Evolutionary conservation across 2,113 vertebrate species (phyloP).

Genomic region (Taurulus bubalis): DNA sequence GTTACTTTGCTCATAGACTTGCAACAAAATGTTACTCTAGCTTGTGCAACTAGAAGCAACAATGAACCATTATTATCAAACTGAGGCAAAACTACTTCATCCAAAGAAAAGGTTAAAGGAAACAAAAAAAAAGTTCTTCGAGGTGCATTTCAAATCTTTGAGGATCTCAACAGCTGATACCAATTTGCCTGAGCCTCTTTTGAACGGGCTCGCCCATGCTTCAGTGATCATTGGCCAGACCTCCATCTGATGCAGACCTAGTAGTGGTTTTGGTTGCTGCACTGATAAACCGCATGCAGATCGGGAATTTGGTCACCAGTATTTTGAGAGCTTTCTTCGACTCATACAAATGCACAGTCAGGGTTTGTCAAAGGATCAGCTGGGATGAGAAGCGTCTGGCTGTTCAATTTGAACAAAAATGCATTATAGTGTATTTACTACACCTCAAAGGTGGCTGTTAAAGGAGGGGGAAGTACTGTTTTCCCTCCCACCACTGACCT

Average conservation of each 20-base stretch:
- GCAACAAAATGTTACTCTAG: slow-evolving; percentile 7
- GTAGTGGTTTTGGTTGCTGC: slow-evolving; percentile 61
- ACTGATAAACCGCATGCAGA: slow-evolving; percentile 78
- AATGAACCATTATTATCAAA: slow-evolving; percentile 25
- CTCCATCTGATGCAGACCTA: slow-evolving; percentile 81
- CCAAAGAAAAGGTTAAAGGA: background rate
- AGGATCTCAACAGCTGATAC: slow-evolving; percentile 78
- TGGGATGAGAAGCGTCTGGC: slow-evolving; percentile 47
- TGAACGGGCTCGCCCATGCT: slow-evolving; percentile 65
- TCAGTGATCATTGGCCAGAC: slow-evolving; percentile 74
- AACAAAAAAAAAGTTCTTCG: slow-evolving; percentile 27
- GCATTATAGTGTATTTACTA: background rate
- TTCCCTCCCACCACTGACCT: slow-evolving; percentile 8
- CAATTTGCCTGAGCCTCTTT: slow-evolving; percentile 78
- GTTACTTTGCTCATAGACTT: slow-evolving; percentile 9
- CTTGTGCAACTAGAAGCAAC: background rate
- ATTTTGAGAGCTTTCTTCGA: slow-evolving; percentile 41
- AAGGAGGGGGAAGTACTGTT: background rate
- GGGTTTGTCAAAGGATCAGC: slow-evolving; percentile 47
- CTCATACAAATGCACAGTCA: slow-evolving; percentile 50
- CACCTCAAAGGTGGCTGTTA: slow-evolving; percentile 1
- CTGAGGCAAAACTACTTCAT: background rate
- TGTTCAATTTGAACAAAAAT: slow-evolving; percentile 18
- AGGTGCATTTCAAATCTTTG: slow-evolving; percentile 68
- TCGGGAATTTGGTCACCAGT: slow-evolving; percentile 64